These are phyloP conservation scores for Oplegnathus fasciatus DNA, from an alignment of 2,113 vertebrate genomes.

Conservation along the genomic window DNA sequence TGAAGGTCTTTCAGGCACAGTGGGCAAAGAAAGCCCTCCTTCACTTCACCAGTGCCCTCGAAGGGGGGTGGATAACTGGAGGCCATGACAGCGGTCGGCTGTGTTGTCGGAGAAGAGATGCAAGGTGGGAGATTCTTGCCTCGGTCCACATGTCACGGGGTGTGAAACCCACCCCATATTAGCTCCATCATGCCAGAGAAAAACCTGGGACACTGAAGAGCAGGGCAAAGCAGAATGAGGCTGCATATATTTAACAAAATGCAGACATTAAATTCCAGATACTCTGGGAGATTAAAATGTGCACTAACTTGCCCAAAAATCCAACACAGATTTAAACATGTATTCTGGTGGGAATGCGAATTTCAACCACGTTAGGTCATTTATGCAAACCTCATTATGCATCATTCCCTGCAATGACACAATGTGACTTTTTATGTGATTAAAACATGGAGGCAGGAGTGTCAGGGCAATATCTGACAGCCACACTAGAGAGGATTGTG, in stretches of 20 bases:
- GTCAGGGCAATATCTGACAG: neutral
- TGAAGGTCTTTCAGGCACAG: slow-evolving; percentile 96
- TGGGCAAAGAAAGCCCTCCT: slow-evolving; percentile 97
- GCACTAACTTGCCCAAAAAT: too few relatives aligned
- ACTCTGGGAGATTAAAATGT: neutral
- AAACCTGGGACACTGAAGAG: slow-evolving; percentile 14
- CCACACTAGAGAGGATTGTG: neutral
- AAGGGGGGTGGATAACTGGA: slow-evolving; percentile 87
- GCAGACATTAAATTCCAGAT: neutral
- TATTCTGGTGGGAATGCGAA: too few relatives aligned
- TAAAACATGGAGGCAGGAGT: neutral
- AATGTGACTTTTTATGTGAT: neutral
- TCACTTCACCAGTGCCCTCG: slow-evolving; percentile 90
- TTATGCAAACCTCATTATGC: neutral
- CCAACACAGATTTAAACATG: neutral
- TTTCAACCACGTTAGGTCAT: neutral
- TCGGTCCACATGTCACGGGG: slow-evolving; percentile 55
- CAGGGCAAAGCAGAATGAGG: neutral
- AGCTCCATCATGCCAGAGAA: slow-evolving; percentile 53
- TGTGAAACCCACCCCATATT: slow-evolving; percentile 31
- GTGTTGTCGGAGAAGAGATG: slow-evolving; percentile 24
- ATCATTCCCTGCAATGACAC: neutral
- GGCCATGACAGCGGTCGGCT: slow-evolving; percentile 85
- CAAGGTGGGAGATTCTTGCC: slow-evolving; percentile 35
- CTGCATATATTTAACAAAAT: neutral